These are phyloP conservation scores for Heptranchias perlo DNA, from an alignment of 2,113 vertebrate genomes.

Conservation along the genomic window DNA sequence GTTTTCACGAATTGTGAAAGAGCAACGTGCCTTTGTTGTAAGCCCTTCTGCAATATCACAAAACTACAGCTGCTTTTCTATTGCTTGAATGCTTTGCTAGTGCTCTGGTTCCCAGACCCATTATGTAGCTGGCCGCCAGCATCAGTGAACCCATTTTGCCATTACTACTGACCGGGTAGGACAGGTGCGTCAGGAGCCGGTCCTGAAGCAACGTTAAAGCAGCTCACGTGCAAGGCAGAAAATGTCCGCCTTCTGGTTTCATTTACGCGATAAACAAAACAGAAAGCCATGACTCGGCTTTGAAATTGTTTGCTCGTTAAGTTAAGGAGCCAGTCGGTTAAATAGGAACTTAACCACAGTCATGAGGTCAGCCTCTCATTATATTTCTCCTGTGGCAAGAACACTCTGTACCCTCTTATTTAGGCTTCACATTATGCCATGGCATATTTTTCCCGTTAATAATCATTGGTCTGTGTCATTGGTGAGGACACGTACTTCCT, in stretches of 20 bases:
- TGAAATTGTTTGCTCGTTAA: background rate
- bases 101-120: background rate
- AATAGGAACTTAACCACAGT: conserved; percentile 13
- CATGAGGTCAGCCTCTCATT: conserved; percentile 29
- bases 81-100: background rate
- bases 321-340: background rate
- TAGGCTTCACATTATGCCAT: background rate
- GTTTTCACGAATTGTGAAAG: background rate
- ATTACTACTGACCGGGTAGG: background rate
- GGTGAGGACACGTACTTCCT: background rate
- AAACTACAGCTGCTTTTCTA: background rate
- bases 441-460: conserved; percentile 1
- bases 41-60: background rate
- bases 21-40: background rate
- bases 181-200: too few relatives aligned
- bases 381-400: background rate
- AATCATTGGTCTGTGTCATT: background rate
- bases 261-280: background rate
- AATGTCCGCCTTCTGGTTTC: background rate
- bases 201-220: background rate
- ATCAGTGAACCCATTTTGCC: too few relatives aligned
- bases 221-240: background rate
- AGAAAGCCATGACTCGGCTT: background rate
- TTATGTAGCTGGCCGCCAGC: background rate
- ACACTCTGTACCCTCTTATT: conserved; percentile 6